A percentile compares a stretch with the other conserved stretches of the same genome.
These are phyloP conservation scores for Acyrthosiphon pisum DNA, from an alignment of 1,140 invertebrate genomes.

Conservation along the genomic window DNA sequence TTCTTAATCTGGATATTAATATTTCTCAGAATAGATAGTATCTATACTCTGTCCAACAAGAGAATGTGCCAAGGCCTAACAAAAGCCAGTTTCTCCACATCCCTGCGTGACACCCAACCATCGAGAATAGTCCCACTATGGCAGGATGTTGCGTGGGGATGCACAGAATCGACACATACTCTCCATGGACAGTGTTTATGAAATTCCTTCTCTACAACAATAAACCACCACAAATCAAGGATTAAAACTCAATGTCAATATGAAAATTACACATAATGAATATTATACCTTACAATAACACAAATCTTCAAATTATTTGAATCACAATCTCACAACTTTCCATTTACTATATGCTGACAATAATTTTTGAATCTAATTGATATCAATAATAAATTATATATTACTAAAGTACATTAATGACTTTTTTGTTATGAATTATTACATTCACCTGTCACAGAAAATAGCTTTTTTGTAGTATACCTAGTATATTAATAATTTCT, in stretches of 20 bases:
- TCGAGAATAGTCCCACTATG: neutral
- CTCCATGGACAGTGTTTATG: neutral
- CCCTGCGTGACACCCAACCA: neutral
- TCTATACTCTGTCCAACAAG: neutral
- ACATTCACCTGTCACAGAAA: neutral
- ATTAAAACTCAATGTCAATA: neutral
- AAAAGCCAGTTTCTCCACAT: neutral
- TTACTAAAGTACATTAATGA: too few relatives aligned
- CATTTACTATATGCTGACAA: neutral
- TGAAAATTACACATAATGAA: neutral
- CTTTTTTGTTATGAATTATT: neutral
- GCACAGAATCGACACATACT: neutral
- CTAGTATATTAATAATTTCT: neutral
- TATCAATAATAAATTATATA: neutral
- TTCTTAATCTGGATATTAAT: neutral
- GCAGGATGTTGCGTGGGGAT: neutral
- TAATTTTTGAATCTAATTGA: too few relatives aligned
- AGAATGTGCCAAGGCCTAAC: neutral
- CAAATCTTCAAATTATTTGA: neutral
- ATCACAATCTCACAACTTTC: neutral
- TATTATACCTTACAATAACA: neutral
- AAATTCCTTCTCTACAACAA: neutral
- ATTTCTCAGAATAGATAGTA: neutral
- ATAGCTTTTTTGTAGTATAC: neutral
- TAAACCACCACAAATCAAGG: slow-evolving; percentile 12